phyloP scores from a whole-genome alignment of 2,113 vertebrate species.

The Eulemur macaco region DNA sequence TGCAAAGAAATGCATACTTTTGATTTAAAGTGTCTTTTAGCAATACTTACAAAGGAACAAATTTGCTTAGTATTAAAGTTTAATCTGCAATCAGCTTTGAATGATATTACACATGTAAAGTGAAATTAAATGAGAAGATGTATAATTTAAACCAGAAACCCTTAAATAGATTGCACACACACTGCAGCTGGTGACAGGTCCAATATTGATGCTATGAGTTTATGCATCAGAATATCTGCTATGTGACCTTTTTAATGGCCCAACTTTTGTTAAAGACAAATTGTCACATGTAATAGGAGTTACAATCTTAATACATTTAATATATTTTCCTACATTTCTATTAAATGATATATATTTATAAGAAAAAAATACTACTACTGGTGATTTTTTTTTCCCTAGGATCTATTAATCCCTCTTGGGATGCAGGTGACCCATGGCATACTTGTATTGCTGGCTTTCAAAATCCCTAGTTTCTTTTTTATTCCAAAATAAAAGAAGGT shows the following conservation, averaged over 20 bases:
- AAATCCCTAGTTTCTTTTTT: neutral
- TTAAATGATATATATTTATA: neutral
- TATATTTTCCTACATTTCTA: neutral
- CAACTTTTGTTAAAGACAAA: neutral
- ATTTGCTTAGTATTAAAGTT: neutral
- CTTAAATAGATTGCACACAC: neutral
- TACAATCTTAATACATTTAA: neutral
- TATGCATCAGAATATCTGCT: neutral
- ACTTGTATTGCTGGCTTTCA: neutral
- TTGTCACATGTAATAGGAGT: neutral
- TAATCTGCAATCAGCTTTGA: neutral
- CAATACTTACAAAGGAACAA: neutral
- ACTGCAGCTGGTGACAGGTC: fast-evolving
- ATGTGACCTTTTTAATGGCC: neutral
- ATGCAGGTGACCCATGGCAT: neutral
- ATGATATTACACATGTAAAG: neutral
- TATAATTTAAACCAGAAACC: neutral
- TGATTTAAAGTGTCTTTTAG: neutral
- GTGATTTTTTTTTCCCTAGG: neutral
- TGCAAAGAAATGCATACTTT: neutral
- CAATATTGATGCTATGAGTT: neutral
- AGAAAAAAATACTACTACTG: neutral
- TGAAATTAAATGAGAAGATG: neutral
- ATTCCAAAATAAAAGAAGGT: neutral
- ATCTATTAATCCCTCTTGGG: neutral